Conservation (phyloP, 2,888 invertebrate genomes). For the Lysandra coridon region DNA sequence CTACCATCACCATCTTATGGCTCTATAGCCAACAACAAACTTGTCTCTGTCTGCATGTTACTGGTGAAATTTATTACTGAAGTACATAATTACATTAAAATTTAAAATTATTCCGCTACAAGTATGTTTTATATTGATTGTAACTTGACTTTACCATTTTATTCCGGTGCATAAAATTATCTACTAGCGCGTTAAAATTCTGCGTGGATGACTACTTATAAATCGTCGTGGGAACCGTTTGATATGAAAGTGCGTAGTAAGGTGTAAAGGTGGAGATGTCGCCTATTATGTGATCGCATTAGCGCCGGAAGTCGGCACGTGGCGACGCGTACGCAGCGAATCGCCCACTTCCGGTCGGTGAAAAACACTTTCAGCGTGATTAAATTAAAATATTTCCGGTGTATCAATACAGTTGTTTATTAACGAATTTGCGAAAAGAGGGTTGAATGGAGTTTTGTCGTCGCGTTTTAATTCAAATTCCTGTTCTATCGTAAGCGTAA, state of each 20-base stretch:
- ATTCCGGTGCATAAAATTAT: neutral
- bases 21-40: no score
- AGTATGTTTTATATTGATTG: no score
- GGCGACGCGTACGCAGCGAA: slow-evolving; percentile 69
- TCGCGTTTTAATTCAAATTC: neutral
- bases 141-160: neutral
- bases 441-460: neutral
- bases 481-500: neutral
- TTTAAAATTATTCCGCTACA: no score
- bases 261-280: slow-evolving; percentile 71
- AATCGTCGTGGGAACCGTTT: slow-evolving; percentile 37
- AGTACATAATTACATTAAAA: no score
- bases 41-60: no score
- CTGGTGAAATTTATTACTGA: no score
- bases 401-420: neutral
- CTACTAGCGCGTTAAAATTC: neutral
- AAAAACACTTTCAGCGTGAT: slow-evolving; percentile 29
- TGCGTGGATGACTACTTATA: neutral
- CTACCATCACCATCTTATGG: no score
- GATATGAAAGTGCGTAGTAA: slow-evolving; percentile 42
- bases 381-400: slow-evolving; percentile 29
- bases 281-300: slow-evolving; percentile 77
- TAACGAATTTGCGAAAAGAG: neutral
- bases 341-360: slow-evolving; percentile 66
- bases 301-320: slow-evolving; percentile 71